These are phyloP conservation scores for Oryzias sinensis DNA, from an alignment of 2,797 vertebrate species.

Conservation along the genomic window DNA sequence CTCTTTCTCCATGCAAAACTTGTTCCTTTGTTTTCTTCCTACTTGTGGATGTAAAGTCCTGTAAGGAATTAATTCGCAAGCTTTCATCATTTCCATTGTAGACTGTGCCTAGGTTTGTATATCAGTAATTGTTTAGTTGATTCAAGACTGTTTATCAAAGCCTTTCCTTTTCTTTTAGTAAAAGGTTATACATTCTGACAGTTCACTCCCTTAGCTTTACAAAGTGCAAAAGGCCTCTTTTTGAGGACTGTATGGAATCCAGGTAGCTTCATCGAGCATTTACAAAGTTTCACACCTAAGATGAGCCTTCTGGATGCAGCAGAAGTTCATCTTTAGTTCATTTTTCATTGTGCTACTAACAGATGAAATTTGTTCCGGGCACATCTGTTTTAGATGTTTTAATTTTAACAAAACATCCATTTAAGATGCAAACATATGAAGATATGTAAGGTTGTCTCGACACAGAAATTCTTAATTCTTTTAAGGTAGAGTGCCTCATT, in stretches of 20 bases:
- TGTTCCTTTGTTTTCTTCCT: conserved; percentile 46
- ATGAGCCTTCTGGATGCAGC: conserved; percentile 12
- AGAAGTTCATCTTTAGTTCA: neutral
- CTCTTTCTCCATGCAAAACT: conserved; percentile 55
- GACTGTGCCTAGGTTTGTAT: conserved; percentile 63
- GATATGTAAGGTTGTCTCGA: too few species aligned
- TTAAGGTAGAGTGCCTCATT: too few species aligned
- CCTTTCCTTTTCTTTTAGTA: conserved; percentile 73
- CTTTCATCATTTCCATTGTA: conserved; percentile 67
- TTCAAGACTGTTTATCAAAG: conserved; percentile 61
- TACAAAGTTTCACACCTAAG: conserved; percentile 59
- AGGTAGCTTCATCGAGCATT: conserved; percentile 62
- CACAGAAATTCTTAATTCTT: too few species aligned
- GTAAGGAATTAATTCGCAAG: conserved; percentile 55
- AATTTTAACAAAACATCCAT: too few species aligned
- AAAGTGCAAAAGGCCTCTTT: conserved; percentile 54
- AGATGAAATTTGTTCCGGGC: too few species aligned
- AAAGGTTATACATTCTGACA: conserved; percentile 56
- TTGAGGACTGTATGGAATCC: conserved; percentile 73
- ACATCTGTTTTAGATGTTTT: too few species aligned
- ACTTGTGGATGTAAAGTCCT: conserved; percentile 71
- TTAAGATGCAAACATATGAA: too few species aligned
- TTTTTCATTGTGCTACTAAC: too few species aligned
- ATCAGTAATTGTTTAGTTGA: conserved; percentile 72
- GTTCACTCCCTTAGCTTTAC: conserved; percentile 64